Evolutionary conservation across 2,797 vertebrate genomes (phyloP).

Genomic region (Chelon labrosus): DNA sequence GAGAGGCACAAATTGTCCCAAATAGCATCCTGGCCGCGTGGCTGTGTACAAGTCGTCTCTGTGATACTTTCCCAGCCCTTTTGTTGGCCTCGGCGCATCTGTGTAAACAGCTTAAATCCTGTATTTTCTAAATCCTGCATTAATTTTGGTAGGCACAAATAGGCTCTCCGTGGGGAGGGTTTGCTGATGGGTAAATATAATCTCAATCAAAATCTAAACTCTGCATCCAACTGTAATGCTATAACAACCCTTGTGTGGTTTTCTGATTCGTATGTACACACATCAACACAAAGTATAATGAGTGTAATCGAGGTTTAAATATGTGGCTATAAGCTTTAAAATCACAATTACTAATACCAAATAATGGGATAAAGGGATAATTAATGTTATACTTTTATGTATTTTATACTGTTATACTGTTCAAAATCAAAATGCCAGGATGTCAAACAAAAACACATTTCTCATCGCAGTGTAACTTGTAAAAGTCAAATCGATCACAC

Average conservation of each 20-base stretch:
- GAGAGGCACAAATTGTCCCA: constrained; percentile 33
- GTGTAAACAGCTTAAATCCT: constrained; percentile 62
- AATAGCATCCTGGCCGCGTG: constrained; percentile 6
- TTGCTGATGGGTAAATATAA: constrained; percentile 60
- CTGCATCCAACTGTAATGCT: constrained; percentile 1
- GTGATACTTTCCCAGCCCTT: constrained; percentile 30
- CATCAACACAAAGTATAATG: too few relatives aligned
- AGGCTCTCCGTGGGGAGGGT: constrained; percentile 53
- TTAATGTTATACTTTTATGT: neutral
- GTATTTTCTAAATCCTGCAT: constrained; percentile 68
- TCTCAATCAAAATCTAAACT: constrained; percentile 54
- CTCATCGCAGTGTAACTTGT: neutral
- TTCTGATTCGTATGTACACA: too few relatives aligned
- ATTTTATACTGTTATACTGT: neutral
- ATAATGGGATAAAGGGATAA: neutral
- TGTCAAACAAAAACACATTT: neutral
- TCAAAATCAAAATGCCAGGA: neutral
- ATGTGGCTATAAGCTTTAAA: too few relatives aligned
- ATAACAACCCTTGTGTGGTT: neutral
- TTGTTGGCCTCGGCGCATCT: constrained; percentile 50
- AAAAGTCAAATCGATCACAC: neutral
- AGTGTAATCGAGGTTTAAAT: too few relatives aligned
- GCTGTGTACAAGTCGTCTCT: constrained; percentile 21
- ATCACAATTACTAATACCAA: too few relatives aligned
- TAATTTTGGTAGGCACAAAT: constrained; percentile 53